These are phyloP conservation scores for Penelope pileata DNA, from an alignment of 2,113 vertebrate species.

Conservation along the genomic window DNA sequence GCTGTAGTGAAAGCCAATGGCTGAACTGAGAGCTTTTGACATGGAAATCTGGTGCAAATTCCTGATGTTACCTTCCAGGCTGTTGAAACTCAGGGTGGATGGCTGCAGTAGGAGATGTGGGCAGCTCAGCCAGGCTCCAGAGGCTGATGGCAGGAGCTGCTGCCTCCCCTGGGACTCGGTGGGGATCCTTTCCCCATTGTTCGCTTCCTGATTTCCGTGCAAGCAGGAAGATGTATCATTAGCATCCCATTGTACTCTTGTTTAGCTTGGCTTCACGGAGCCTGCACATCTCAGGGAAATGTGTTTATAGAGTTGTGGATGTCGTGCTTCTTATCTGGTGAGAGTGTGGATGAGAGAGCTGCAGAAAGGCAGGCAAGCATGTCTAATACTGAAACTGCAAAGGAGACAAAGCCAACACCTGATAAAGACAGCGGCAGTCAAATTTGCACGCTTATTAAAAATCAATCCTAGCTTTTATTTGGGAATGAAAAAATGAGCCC, in stretches of 20 bases:
- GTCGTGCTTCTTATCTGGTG: not conserved
- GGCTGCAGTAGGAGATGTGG: not conserved
- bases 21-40: not conserved
- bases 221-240: not conserved
- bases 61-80: not conserved
- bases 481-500: not conserved
- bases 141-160: not conserved
- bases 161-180: not conserved
- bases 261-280: not conserved
- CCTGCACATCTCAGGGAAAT: not conserved
- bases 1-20: not conserved
- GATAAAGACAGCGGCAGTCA: not conserved
- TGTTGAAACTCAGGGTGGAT: not conserved
- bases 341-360: not conserved
- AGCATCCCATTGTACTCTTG: not conserved
- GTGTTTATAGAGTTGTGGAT: not conserved
- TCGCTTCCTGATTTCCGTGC: fast-evolving
- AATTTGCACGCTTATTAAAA: not conserved
- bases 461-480: not conserved
- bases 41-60: not conserved
- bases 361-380: not conserved
- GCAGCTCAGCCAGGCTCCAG: not conserved
- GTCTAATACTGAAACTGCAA: not conserved
- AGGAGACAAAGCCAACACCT: not conserved
- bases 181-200: not conserved